Evolutionary conservation across 23 tunicate genomes (phyloP).

Genomic region (Clavelina lepadiformis): DNA sequence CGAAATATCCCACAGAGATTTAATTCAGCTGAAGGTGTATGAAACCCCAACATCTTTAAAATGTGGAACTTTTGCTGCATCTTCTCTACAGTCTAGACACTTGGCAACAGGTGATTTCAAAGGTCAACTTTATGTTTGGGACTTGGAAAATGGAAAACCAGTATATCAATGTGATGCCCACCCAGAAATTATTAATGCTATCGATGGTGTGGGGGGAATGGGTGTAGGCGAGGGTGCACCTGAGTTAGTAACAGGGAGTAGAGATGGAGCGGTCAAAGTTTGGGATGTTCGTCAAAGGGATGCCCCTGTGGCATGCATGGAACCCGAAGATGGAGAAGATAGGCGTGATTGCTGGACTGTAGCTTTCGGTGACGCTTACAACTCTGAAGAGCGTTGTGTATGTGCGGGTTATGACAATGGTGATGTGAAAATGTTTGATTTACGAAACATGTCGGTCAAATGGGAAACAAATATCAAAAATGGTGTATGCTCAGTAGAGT

Average conservation of each 20-base stretch:
- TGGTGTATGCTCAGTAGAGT: conserved; percentile 89
- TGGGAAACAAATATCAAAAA: conserved; percentile 96
- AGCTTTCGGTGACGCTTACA: conserved; percentile 92
- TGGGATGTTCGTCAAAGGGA: conserved; percentile 97
- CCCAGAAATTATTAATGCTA: conserved; percentile 78
- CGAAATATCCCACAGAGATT: conserved; percentile 64
- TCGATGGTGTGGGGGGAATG: conserved; percentile 97
- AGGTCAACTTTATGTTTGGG: conserved; percentile 85
- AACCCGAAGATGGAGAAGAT: conserved; percentile 90
- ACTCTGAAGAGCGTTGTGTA: conserved; percentile 77
- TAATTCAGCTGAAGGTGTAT: conserved; percentile 38
- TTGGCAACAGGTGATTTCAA: conserved; percentile 94
- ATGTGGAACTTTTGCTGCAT: conserved; percentile 95
- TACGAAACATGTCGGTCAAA: conserved; percentile 70
- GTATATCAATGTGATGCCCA: conserved; percentile 56
- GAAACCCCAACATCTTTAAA: conserved; percentile 71
- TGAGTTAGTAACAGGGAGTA: conserved; percentile 90
- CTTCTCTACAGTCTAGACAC: conserved; percentile 76
- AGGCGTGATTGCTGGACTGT: conserved; percentile 95
- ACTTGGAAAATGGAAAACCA: conserved; percentile 65
- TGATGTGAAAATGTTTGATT: conserved; percentile 93
- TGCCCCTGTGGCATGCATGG: conserved; percentile 89
- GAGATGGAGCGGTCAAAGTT: conserved; percentile 92
- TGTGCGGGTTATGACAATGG: conserved; percentile 99
- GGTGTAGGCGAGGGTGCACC: conserved; percentile 99